phyloP scores from a whole-genome alignment of 1,140 invertebrate species.

The Drosophila pseudoobscura region DNA sequence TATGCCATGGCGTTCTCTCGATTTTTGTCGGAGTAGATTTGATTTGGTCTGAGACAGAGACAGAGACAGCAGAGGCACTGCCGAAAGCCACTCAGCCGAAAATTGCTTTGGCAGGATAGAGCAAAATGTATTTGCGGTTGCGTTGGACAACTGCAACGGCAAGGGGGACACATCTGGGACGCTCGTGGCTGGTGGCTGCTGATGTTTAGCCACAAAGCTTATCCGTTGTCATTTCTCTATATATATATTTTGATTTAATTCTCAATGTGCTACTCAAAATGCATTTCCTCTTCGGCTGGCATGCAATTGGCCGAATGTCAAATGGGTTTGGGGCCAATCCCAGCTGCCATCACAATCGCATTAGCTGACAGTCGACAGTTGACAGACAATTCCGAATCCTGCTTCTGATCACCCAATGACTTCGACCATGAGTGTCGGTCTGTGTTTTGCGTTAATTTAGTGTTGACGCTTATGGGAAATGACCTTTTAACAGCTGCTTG shows the following conservation, averaged over 20 bases:
- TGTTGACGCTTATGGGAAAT: constrained; percentile 75
- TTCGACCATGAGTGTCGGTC: background rate
- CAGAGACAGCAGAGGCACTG: background rate
- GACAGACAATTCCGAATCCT: constrained; percentile 33
- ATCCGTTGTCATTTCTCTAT: constrained; percentile 54
- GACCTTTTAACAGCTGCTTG: constrained; percentile 51
- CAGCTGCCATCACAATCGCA: constrained; percentile 64
- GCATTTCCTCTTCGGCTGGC: constrained; percentile 43
- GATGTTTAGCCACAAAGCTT: constrained; percentile 42
- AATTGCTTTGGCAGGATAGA: constrained; percentile 20
- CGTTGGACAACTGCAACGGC: constrained; percentile 1
- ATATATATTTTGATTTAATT: constrained; percentile 75
- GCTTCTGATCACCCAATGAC: constrained; percentile 18
- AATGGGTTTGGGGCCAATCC: constrained; percentile 36
- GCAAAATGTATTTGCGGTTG: constrained; percentile 59
- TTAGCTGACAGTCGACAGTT: constrained; percentile 69
- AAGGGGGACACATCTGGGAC: constrained; percentile 9
- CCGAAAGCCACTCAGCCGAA: constrained; percentile 44
- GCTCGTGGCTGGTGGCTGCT: constrained; percentile 7
- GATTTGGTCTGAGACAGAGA: constrained; percentile 42
- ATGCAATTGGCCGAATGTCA: constrained; percentile 62
- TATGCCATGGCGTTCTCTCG: constrained; percentile 7
- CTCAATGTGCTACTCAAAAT: constrained; percentile 53
- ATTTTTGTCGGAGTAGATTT: constrained; percentile 52
- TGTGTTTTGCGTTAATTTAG: constrained; percentile 59